A percentile compares a stretch with the other conserved stretches of the same genome.
These are phyloP conservation scores for Drosophila athabasca DNA, from an alignment of 1,140 invertebrate genomes.

Conservation along the genomic window DNA sequence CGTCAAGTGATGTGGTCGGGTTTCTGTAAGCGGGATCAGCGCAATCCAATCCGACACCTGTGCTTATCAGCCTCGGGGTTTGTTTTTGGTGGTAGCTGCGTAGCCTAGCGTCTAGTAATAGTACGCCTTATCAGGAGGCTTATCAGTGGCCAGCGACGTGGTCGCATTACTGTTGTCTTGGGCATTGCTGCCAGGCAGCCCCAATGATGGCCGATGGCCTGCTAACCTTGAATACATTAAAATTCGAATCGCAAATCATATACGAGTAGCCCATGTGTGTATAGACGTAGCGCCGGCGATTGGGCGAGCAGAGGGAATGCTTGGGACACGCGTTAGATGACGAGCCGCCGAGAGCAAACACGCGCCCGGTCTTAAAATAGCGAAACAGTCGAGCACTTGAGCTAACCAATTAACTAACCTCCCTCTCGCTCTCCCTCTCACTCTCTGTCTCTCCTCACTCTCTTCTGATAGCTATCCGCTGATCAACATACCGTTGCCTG, in stretches of 20 bases:
- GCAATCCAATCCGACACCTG: constrained; percentile 5
- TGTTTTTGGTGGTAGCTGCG: constrained; percentile 16
- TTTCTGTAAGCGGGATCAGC: constrained; percentile 4
- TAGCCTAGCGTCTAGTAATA: neutral
- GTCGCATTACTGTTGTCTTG: constrained; percentile 28
- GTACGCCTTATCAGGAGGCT: constrained; percentile 23
- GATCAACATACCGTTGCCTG: constrained; percentile 83
- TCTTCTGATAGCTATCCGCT: constrained; percentile 71
- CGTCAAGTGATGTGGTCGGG: too few relatives aligned
- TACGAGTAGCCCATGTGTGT: constrained; percentile 1
- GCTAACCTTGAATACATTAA: constrained; percentile 66
- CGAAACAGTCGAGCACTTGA: constrained; percentile 14
- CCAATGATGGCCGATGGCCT: constrained; percentile 30
- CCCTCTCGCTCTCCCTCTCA: neutral
- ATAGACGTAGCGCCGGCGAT: neutral
- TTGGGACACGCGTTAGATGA: constrained; percentile 55
- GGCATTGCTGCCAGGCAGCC: neutral
- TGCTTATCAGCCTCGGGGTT: constrained; percentile 35
- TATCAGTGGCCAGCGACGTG: constrained; percentile 50
- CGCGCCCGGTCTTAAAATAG: constrained; percentile 39
- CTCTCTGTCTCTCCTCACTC: constrained; percentile 54
- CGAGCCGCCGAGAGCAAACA: constrained; percentile 23
- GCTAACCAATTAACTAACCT: constrained; percentile 43
- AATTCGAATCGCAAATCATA: constrained; percentile 44
- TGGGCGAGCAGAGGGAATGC: constrained; percentile 25